These are phyloP conservation scores for Atethmia centrago DNA, from an alignment of 2,888 invertebrate species.

Conservation along the genomic window DNA sequence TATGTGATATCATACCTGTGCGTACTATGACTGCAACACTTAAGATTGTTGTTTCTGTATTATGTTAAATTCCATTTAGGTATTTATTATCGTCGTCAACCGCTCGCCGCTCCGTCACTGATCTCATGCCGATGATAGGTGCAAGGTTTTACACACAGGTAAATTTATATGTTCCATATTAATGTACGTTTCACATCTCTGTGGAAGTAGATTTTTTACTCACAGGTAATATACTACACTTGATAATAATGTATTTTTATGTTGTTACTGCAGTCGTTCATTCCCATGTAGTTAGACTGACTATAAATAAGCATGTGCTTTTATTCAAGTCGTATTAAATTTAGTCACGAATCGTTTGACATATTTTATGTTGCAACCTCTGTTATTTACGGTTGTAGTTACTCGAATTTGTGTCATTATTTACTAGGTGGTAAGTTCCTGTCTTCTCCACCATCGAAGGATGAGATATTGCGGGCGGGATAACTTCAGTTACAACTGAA, in stretches of 20 bases:
- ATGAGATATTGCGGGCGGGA: not conserved
- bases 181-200: constrained; percentile 17
- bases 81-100: constrained; percentile 93
- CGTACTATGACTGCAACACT: constrained; percentile 23
- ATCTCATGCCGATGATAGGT: constrained; percentile 99
- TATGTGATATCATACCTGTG: constrained; percentile 13
- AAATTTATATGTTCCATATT: constrained; percentile 54
- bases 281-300: constrained; percentile 9
- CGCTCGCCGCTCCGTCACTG: constrained; percentile 95
- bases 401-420: constrained; percentile 7
- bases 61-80: constrained; percentile 82
- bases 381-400: constrained; percentile 3
- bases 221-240: constrained; percentile 33
- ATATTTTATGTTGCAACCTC: constrained; percentile 21
- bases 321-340: constrained; percentile 35
- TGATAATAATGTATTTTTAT: constrained; percentile 16
- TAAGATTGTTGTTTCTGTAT: constrained; percentile 56
- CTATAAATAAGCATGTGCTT: constrained; percentile 18
- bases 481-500: not conserved
- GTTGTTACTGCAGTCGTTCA: constrained; percentile 6
- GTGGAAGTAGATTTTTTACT: constrained; percentile 33
- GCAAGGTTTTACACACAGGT: constrained; percentile 99
- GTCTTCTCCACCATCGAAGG: constrained; percentile 4
- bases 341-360: constrained; percentile 12
- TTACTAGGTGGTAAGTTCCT: not conserved